These are phyloP conservation scores for Meriones unguiculatus DNA, from an alignment of 2,113 vertebrate genomes.

Conservation along the genomic window DNA sequence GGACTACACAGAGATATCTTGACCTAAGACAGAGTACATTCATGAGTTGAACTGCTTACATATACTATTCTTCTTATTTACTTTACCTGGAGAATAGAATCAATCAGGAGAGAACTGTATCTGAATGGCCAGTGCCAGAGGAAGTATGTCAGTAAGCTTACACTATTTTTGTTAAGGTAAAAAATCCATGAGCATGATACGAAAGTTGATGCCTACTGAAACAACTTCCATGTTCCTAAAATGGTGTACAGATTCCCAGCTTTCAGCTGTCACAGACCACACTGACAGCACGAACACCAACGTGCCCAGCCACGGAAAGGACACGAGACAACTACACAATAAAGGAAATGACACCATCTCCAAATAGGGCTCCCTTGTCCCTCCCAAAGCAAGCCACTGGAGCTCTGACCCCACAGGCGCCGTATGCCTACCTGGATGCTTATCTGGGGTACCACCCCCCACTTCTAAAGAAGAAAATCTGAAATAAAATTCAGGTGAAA, in stretches of 20 bases:
- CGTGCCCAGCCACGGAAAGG: fast-evolving
- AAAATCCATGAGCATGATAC: background rate
- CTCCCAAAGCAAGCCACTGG: background rate
- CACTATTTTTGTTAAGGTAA: background rate
- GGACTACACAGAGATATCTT: background rate
- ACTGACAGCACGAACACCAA: background rate
- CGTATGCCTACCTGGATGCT: background rate
- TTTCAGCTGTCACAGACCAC: background rate
- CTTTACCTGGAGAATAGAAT: background rate
- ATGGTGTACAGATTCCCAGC: background rate
- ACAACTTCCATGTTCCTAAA: background rate
- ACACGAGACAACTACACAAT: background rate
- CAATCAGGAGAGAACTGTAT: background rate
- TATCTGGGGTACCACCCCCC: background rate
- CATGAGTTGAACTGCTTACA: background rate
- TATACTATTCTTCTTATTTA: background rate
- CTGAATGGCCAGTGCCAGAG: background rate
- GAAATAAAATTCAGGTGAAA: background rate
- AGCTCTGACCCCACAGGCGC: background rate
- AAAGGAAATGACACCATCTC: background rate
- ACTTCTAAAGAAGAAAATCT: background rate
- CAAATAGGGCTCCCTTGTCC: background rate
- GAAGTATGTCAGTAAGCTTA: background rate
- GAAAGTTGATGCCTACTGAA: background rate
- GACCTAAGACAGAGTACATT: background rate